A percentile compares a stretch with the other conserved stretches of the same genome.
Conservation (phyloP, 1,140 invertebrate species). For the Charaxes varanes region DNA sequence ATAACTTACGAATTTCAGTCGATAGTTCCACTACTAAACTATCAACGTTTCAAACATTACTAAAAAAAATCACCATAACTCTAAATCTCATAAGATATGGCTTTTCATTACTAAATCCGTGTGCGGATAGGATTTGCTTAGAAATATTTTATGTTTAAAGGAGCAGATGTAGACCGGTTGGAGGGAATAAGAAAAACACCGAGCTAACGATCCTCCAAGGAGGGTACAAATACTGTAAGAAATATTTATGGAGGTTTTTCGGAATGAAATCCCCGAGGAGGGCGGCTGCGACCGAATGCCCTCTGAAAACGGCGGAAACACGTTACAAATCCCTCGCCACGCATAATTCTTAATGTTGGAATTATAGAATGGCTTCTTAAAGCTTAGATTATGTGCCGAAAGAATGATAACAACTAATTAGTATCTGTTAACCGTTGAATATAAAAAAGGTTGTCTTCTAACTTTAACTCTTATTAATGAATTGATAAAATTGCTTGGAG, state of each 20-base stretch:
- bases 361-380: constrained; percentile 67
- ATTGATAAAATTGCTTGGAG: too few relatives aligned
- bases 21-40: too few relatives aligned
- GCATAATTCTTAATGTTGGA: constrained; percentile 70
- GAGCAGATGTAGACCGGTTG: constrained; percentile 47
- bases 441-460: too few relatives aligned
- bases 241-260: constrained; percentile 74
- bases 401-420: constrained; percentile 70
- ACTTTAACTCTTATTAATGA: too few relatives aligned
- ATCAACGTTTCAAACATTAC: too few relatives aligned
- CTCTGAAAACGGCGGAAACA: constrained; percentile 59
- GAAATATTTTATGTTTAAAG: constrained; percentile 16
- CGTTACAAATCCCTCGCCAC: constrained; percentile 62
- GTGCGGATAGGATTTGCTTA: constrained; percentile 3
- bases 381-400: constrained; percentile 57
- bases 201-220: constrained; percentile 68
- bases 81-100: too few relatives aligned
- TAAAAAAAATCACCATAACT: too few relatives aligned
- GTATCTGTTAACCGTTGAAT: constrained; percentile 4
- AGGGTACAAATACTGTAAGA: constrained; percentile 71
- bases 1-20: too few relatives aligned
- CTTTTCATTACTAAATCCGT: too few relatives aligned
- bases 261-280: constrained; percentile 62
- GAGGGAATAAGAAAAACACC: constrained; percentile 57
- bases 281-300: constrained; percentile 27